Conservation (phyloP, 2,888 invertebrate species). For the Osmoderma eremita region DNA sequence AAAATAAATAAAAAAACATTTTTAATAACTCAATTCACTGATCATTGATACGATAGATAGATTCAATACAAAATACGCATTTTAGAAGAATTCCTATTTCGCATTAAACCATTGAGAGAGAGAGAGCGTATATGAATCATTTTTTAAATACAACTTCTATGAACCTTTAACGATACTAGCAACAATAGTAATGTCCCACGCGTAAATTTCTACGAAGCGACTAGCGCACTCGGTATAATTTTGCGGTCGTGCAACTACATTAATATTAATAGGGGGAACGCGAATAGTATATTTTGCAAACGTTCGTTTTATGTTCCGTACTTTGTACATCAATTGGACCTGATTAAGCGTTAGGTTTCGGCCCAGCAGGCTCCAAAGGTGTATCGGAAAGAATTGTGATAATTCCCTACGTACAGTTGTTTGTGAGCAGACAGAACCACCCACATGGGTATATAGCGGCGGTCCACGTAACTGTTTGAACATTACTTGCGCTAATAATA, state of each 20-base stretch:
- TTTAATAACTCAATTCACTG: neutral
- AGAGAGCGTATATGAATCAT: constrained; percentile 24
- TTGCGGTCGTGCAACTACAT: constrained; percentile 32
- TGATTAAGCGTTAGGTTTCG: constrained; percentile 11
- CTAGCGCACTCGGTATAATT: constrained; percentile 38
- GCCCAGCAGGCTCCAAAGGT: neutral
- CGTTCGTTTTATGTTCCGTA: neutral
- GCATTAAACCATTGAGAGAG: constrained; percentile 11
- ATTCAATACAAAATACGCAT: neutral
- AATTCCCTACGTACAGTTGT: neutral
- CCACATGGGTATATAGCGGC: neutral
- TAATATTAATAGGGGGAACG: constrained; percentile 31
- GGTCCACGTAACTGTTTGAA: neutral
- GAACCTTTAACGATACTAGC: constrained; percentile 34
- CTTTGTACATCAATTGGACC: constrained; percentile 17
- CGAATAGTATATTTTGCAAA: constrained; percentile 14
- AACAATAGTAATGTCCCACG: constrained; percentile 34
- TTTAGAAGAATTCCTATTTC: constrained; percentile 12
- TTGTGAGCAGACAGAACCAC: neutral
- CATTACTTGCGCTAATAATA: neutral
- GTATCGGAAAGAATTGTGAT: neutral
- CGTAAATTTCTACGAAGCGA: constrained; percentile 27
- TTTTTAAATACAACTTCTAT: constrained; percentile 34
- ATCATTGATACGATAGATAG: neutral
- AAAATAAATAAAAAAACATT: neutral